Evolutionary conservation across 2,797 vertebrate genomes (phyloP), one percentile per base, ranked within the genome.

Genomic region (Lacerta agilis): DNA sequence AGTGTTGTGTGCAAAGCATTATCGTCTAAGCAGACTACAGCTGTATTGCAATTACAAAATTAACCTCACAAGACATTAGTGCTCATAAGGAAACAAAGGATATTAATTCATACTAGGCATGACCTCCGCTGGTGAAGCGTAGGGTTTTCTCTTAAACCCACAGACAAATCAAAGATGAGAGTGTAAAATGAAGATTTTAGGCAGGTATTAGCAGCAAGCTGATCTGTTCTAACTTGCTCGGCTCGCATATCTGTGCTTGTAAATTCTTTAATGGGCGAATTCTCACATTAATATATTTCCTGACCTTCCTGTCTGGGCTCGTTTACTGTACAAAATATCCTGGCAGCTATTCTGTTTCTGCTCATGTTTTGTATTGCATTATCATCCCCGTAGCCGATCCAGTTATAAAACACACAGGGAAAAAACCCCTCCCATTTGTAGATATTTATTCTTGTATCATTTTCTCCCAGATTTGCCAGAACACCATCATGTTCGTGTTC

Each of bases 401-500:
- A 93, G 95, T 97, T 96, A 88, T 87, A 92, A 95, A 96, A 95
- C 79, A 88, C 66, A 83, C 20, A 83, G 49, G 49, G 49, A 1
- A 17, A 38, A 33, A 33, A 96, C 92, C 89, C 83, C 79, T 95
- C 94, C 90, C 93, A 94, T 96, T 96, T 96, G 89, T 89, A 93
- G 93, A 95, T 94, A 95, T 97, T 96, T 97, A 96, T 96, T 96
- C 92, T 49, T 84, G 64, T 96, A 94, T 96, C 92, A 87, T 73
- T 95, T 96, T 95, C 81, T 86, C 93, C 88, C 85, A 95, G 91
- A 95, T 97, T 97, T 97, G 89, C 96, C 88, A 92, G 94, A 96
- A 94, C 88, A 89, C 94, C 79, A 67, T 96, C 93, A 92, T 95
- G 94, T 96, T 96, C 96, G 95, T 96, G 96, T 97, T 97, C 96